Conservation (phyloP, 2,888 invertebrate species). For the Metopia argyrocephala region DNA sequence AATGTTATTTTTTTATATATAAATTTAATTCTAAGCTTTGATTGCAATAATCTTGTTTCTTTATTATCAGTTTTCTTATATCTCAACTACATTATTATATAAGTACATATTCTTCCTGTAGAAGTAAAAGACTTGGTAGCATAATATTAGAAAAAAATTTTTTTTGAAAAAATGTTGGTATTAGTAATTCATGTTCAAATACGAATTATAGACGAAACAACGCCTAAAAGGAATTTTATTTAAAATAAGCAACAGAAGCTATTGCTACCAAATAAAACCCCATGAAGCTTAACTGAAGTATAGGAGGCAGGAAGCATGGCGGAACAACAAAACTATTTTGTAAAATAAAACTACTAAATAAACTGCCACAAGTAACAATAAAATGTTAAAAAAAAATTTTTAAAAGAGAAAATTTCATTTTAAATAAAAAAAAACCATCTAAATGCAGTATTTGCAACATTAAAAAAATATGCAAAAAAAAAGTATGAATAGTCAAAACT, state of each 20-base stretch:
- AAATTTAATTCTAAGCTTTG: too few species aligned
- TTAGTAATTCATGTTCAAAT: neutral
- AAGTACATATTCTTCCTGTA: neutral
- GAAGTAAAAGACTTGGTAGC: neutral
- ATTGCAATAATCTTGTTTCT: slow-evolving; percentile 51
- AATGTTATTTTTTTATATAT: too few species aligned
- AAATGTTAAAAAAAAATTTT: neutral
- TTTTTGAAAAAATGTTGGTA: neutral
- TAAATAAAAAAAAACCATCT: slow-evolving; percentile 25
- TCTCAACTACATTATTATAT: slow-evolving; percentile 59
- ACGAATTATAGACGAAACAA: slow-evolving; percentile 46
- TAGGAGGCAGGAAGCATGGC: slow-evolving; percentile 2
- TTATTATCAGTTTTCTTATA: slow-evolving; percentile 43
- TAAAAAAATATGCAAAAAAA: neutral
- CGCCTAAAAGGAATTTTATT: slow-evolving; percentile 64
- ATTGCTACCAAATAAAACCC: slow-evolving; percentile 58
- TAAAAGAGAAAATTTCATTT: neutral
- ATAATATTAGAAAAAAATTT: neutral
- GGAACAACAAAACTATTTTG: neutral
- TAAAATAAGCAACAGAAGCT: slow-evolving; percentile 74
- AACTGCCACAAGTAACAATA: slow-evolving; percentile 45
- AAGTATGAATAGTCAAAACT: too few species aligned
- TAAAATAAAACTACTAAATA: slow-evolving; percentile 39
- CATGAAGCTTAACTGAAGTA: slow-evolving; percentile 12
- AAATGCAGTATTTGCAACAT: too few species aligned